Percentiles rank a stretch among this genome's conserved stretches.
These are phyloP conservation scores for Coreoperca whiteheadi DNA, from an alignment of 2,113 vertebrate genomes.

Conservation along the genomic window DNA sequence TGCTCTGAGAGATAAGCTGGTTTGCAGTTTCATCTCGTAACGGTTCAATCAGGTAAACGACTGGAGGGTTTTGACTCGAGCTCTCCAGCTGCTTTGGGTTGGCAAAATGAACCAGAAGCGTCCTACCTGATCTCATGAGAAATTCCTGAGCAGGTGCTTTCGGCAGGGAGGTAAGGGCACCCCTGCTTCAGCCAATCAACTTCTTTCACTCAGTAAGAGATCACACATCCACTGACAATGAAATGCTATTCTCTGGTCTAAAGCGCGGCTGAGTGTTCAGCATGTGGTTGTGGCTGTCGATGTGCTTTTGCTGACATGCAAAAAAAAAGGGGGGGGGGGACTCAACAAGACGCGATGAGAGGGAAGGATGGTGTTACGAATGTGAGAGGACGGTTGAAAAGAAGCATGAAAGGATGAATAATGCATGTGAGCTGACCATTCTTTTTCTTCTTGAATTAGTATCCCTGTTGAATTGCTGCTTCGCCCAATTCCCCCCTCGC, in stretches of 20 bases:
- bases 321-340: not conserved
- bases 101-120: slow-evolving; percentile 39
- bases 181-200: slow-evolving; percentile 51
- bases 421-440: slow-evolving; percentile 40
- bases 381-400: slow-evolving; percentile 23
- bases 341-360: slow-evolving; percentile 18
- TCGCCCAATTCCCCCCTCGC: slow-evolving; percentile 11
- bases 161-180: slow-evolving; percentile 22
- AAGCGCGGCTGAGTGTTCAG: slow-evolving; percentile 43
- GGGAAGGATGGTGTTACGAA: slow-evolving; percentile 29
- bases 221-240: slow-evolving; percentile 37
- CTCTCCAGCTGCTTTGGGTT: slow-evolving; percentile 29
- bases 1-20: slow-evolving; percentile 61
- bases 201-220: slow-evolving; percentile 45
- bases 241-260: slow-evolving; percentile 26
- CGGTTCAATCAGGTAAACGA: slow-evolving; percentile 58
- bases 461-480: slow-evolving; percentile 46
- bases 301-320: slow-evolving; percentile 75
- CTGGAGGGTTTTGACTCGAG: slow-evolving; percentile 34
- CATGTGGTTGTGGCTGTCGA: slow-evolving; percentile 40
- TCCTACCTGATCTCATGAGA: slow-evolving; percentile 72
- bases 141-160: slow-evolving; percentile 50
- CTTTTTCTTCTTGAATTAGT: slow-evolving; percentile 49
- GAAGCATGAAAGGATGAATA: slow-evolving; percentile 44
- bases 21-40: slow-evolving; percentile 64